Conservation (phyloP, 2,113 vertebrate species). For the Corythornis vintsioides region DNA sequence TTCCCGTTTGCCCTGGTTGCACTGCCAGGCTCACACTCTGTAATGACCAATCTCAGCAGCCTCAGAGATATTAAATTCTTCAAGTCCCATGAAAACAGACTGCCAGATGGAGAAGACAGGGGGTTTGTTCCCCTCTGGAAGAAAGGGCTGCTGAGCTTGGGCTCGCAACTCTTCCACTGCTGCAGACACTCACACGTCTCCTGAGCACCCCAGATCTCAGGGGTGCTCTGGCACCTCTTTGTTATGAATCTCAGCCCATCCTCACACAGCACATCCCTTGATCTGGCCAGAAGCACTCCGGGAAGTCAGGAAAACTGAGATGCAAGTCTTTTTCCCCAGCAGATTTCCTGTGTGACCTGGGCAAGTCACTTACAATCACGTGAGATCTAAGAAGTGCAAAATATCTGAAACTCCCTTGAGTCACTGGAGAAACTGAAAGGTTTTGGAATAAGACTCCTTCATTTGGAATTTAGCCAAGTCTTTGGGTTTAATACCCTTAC, state of each 20-base stretch:
- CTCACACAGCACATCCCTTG: not conserved
- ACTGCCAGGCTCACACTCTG: not conserved
- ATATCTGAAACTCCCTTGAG: constrained; percentile 1
- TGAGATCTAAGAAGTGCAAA: constrained; percentile 20
- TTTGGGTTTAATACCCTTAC: constrained; percentile 12
- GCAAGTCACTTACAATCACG: not conserved
- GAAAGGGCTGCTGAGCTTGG: not conserved
- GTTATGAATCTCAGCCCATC: not conserved
- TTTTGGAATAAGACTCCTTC: not conserved
- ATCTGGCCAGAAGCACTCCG: not conserved
- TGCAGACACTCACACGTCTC: not conserved
- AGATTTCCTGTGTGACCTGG: constrained; percentile 29
- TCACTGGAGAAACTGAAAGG: not conserved
- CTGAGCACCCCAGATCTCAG: not conserved
- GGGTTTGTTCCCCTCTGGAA: not conserved
- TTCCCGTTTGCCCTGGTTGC: not conserved
- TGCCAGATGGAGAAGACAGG: not conserved
- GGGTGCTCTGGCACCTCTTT: not conserved
- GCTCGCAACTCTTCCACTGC: not conserved
- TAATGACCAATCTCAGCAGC: not conserved
- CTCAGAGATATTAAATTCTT: not conserved
- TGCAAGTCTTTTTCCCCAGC: not conserved
- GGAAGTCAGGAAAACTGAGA: not conserved
- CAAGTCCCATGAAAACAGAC: not conserved
- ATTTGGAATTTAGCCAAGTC: constrained; percentile 18